These are phyloP conservation scores for Scelioninae gen. 2 DNA, from an alignment of 2,888 invertebrate genomes.

Conservation along the genomic window DNA sequence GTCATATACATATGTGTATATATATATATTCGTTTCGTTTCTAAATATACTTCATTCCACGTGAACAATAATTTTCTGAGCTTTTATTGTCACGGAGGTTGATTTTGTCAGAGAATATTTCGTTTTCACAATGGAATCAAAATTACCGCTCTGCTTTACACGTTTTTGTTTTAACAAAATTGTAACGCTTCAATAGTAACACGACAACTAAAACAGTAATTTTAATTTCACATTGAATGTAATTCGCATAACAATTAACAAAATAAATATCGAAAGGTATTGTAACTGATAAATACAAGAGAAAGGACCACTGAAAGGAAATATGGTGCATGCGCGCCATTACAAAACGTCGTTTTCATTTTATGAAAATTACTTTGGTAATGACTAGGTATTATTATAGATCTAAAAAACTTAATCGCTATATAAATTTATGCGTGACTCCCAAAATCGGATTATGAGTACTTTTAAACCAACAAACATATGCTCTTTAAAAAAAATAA, in stretches of 20 bases:
- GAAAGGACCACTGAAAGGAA: constrained; percentile 36
- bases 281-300: constrained; percentile 42
- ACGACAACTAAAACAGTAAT: not conserved
- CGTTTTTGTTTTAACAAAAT: not conserved
- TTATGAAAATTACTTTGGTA: constrained; percentile 73
- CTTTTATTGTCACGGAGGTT: not conserved
- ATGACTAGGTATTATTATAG: constrained; percentile 74
- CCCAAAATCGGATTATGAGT: constrained; percentile 52
- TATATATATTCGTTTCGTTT: constrained; percentile 2
- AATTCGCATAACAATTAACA: constrained; percentile 20
- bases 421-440: constrained; percentile 45
- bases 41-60: not conserved
- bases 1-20: not conserved
- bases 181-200: not conserved
- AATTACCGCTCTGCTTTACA: not conserved
- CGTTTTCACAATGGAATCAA: constrained; percentile 10
- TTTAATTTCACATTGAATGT: constrained; percentile 3
- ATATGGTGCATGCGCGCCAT: constrained; percentile 56
- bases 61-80: not conserved
- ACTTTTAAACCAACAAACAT: constrained; percentile 50
- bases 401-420: constrained; percentile 63
- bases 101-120: constrained; percentile 16
- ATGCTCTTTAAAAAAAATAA: not conserved
- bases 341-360: constrained; percentile 53
- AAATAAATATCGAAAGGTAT: constrained; percentile 41